Percentiles rank a stretch among this genome's conserved stretches.
phyloP scores from a whole-genome alignment of 2,888 invertebrate species.

The Bembecia ichneumoniformis region DNA sequence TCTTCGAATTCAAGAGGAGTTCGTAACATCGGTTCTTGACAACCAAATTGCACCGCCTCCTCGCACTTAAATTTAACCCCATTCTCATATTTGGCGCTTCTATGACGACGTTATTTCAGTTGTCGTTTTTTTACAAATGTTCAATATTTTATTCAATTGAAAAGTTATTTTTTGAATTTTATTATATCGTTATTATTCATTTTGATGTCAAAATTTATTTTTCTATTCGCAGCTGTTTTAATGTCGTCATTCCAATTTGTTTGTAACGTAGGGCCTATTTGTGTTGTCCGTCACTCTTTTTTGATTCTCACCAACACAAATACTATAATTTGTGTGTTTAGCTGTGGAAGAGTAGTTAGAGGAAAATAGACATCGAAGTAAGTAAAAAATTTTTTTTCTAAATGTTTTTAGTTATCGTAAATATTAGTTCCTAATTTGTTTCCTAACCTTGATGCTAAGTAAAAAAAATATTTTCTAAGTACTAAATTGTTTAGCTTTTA shows the following conservation, averaged over 20 bases:
- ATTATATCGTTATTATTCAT: neutral
- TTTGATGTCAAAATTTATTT: neutral
- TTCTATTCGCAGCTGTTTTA: neutral
- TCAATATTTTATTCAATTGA: neutral
- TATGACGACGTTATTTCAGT: neutral
- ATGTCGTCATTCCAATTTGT: neutral
- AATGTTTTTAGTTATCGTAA: no score
- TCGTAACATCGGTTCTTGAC: slow-evolving; percentile 41
- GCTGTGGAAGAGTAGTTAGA: no score
- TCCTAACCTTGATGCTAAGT: no score
- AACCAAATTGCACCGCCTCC: slow-evolving; percentile 27
- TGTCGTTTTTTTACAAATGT: neutral
- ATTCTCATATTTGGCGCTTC: neutral
- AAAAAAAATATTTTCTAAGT: no score
- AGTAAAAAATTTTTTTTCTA: no score
- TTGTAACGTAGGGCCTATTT: neutral
- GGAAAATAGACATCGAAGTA: no score
- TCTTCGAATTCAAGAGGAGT: slow-evolving; percentile 45
- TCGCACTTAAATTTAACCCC: slow-evolving; percentile 4
- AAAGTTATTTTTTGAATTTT: neutral
- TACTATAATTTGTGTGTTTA: no score
- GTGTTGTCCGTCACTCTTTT: neutral
- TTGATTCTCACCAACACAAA: no score
- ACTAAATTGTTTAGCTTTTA: no score
- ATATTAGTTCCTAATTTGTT: no score